Evolutionary conservation across 2,113 vertebrate genomes (phyloP), one percentile per base, ranked within the genome.

Genomic region (Garra rufa): DNA sequence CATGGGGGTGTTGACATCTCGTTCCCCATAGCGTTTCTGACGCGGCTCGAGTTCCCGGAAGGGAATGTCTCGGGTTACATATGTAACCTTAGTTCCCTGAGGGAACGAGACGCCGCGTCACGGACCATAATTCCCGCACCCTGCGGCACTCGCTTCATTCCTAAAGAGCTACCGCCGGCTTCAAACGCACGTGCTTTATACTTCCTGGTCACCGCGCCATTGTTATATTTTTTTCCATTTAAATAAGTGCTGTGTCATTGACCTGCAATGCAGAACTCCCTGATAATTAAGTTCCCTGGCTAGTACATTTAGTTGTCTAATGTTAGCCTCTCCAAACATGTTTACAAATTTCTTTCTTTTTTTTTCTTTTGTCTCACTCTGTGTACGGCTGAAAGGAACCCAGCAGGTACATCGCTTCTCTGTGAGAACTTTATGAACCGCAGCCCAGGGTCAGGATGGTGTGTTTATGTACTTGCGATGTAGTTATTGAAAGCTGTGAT

Each of bases 391-490:
- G 75, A 57, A 57, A 55, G 24, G 7, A 44, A 9, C 41, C n/a
- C 43, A n/a, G 59, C 43, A 81, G 78, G 26, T 67, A 34, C 78
- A 30, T 28, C 5, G 3, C 41, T 50, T 26, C 59, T 19, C 77
- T 30, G 24, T 28, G 41, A 44, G 38, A 63, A 46, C 41, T 63
- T 63, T 30, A 80, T 67, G 43, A 81, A 38, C 17, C 38, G 43
- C 59, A 48, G 26, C 82, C 61, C 55, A 73, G 70, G 67, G 69
- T 65, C 1, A 9, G 15, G 19, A 79, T 38, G 9, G 19, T 24
- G 50, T 83, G 76, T 52, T 44, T 48, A 63, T 83, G 82, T 70
- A 81, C 63, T 46, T 83, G 84, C 41, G 71, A 81, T 75, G 38
- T 75, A 80, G 81, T 57, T 78, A 83, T 69, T 55, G 30, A 59